Conservation (phyloP, 92 coral and sea anemone genomes). For the Zoanthus gigantus region DNA sequence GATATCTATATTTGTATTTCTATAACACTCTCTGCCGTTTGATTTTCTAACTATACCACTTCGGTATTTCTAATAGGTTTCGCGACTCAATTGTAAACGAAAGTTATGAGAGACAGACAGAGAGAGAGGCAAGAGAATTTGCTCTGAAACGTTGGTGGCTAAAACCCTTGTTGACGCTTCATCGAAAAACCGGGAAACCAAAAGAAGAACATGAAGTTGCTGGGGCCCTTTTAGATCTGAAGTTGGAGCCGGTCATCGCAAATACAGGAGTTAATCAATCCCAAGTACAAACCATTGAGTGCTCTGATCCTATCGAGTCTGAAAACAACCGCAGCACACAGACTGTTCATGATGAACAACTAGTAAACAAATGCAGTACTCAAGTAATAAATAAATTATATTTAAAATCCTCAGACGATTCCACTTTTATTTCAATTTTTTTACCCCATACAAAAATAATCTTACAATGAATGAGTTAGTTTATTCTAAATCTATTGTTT, state of each 20-base stretch:
- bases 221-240: slow-evolving; percentile 54
- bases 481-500: slow-evolving; percentile 30
- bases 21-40: slow-evolving; percentile 38
- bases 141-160: slow-evolving; percentile 64
- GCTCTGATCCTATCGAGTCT: slow-evolving; percentile 40
- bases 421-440: slow-evolving; percentile 24
- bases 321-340: slow-evolving; percentile 56
- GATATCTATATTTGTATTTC: slow-evolving; percentile 37
- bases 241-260: slow-evolving; percentile 48
- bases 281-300: slow-evolving; percentile 39
- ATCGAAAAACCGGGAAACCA: slow-evolving; percentile 60
- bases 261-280: slow-evolving; percentile 31
- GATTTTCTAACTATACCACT: slow-evolving; percentile 25
- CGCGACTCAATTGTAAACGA: slow-evolving; percentile 63
- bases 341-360: slow-evolving; percentile 41
- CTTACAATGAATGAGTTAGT: slow-evolving; percentile 18
- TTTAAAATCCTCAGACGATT: slow-evolving; percentile 1
- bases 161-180: slow-evolving; percentile 66
- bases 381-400: slow-evolving; percentile 46
- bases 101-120: slow-evolving; percentile 63
- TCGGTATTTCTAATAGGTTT: slow-evolving; percentile 53
- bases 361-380: slow-evolving; percentile 55
- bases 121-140: slow-evolving; percentile 59
- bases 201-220: slow-evolving; percentile 70
- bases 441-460: slow-evolving; percentile 10